Conservation (phyloP, 2,888 invertebrate species). For the Microctonus brassicae region DNA sequence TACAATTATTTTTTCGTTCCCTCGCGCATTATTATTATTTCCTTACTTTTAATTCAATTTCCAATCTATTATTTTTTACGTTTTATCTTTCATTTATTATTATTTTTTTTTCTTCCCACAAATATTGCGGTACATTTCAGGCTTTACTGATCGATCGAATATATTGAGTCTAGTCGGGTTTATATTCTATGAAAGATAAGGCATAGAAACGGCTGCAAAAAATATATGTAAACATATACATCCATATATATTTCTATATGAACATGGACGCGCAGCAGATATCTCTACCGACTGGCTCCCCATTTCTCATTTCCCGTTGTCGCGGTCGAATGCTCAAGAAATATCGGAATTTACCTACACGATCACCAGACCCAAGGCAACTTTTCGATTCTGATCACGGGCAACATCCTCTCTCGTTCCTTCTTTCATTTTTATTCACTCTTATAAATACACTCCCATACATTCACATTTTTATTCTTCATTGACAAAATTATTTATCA, state of each 20-base stretch:
- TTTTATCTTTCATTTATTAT: background rate
- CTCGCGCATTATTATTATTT: background rate
- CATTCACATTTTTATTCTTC: conserved; percentile 1
- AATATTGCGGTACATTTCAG: background rate
- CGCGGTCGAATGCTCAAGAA: conserved; percentile 45
- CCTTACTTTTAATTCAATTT: background rate
- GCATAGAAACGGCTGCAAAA: conserved; percentile 9
- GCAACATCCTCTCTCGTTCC: conserved; percentile 30
- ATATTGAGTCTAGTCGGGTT: conserved; percentile 14
- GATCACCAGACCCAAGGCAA: conserved; percentile 38
- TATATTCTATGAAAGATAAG: conserved; percentile 13
- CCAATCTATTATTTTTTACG: background rate
- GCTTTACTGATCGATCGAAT: conserved; percentile 27
- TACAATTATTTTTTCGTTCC: too few relatives aligned
- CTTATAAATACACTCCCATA: conserved; percentile 9
- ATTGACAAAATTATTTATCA: conserved; percentile 13
- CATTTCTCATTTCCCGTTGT: conserved; percentile 57
- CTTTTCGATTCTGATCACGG: conserved; percentile 52
- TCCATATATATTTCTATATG: conserved; percentile 19
- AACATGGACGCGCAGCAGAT: conserved; percentile 29
- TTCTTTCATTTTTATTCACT: conserved; percentile 24
- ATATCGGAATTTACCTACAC: conserved; percentile 42
- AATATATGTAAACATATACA: background rate
- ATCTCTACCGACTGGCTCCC: conserved; percentile 39
- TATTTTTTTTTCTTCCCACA: background rate